phyloP scores from a whole-genome alignment of 2,797 vertebrate species.

The Lepidocolaptes lacrymiger region DNA sequence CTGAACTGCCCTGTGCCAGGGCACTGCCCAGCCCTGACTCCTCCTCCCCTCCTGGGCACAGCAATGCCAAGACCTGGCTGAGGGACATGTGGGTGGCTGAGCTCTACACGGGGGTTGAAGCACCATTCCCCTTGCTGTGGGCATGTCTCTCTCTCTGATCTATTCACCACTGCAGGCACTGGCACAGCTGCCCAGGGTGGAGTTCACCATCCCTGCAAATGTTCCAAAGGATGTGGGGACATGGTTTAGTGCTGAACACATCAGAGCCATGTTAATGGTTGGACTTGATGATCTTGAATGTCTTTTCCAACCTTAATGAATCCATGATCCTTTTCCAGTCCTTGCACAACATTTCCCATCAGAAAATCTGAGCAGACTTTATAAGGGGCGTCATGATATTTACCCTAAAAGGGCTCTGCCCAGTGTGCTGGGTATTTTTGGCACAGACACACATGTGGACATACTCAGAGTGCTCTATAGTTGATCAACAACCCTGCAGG shows the following conservation, averaged over 20 bases:
- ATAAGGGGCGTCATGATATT: background rate
- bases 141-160: accelerated
- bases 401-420: background rate
- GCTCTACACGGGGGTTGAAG: background rate
- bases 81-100: accelerated
- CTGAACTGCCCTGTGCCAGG: background rate
- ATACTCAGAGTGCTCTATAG: background rate
- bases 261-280: background rate
- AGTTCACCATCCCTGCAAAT: background rate
- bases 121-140: background rate
- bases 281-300: background rate
- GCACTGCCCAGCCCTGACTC: background rate
- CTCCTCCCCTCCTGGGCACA: accelerated
- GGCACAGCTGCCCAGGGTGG: background rate
- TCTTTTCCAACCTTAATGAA: background rate
- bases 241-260: background rate
- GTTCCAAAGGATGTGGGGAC: background rate
- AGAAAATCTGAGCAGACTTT: background rate
- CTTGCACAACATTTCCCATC: background rate
- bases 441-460: background rate
- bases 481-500: background rate
- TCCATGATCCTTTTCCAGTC: no score
- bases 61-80: background rate
- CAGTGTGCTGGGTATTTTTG: accelerated
- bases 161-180: background rate